Percentiles rank a stretch among this genome's conserved stretches.
Conservation (phyloP, 2,113 vertebrate genomes). For the Cheilinus undulatus region DNA sequence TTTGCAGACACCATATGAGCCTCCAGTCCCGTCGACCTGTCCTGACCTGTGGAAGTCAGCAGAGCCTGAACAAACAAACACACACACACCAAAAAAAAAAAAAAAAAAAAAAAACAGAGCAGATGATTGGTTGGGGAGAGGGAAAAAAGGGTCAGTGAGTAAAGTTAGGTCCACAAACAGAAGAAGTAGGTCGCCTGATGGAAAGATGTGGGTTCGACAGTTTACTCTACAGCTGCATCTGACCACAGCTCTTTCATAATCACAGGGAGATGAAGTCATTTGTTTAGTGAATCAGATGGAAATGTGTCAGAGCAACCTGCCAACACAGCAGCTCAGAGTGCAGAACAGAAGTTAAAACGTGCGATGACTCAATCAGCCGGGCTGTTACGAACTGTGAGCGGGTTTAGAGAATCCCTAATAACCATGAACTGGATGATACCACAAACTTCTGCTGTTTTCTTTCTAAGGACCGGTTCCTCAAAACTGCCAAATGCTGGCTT, state of each 20-base stretch:
- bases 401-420: too few species aligned
- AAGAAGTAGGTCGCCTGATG: neutral
- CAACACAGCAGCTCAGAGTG: neutral
- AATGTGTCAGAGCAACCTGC: neutral
- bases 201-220: neutral
- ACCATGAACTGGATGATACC: too few species aligned
- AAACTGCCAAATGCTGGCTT: too few species aligned
- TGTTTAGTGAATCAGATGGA: neutral
- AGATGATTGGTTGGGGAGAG: neutral
- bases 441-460: too few species aligned
- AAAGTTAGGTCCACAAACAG: neutral
- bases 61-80: constrained; percentile 72
- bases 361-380: too few species aligned
- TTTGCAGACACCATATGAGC: constrained; percentile 82
- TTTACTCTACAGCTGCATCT: neutral
- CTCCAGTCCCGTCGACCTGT: constrained; percentile 76
- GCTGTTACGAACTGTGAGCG: too few species aligned
- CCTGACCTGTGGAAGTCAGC: constrained; percentile 46
- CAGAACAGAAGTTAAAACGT: neutral
- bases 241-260: neutral
- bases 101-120: too few species aligned
- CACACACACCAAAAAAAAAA: too few species aligned
- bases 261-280: neutral
- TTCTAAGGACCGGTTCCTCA: too few species aligned
- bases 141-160: neutral